Base-by-base conservation (phyloP, 37 sponge, comb jelly and placozoan genomes). In the Oopsacas minuta region DNA sequence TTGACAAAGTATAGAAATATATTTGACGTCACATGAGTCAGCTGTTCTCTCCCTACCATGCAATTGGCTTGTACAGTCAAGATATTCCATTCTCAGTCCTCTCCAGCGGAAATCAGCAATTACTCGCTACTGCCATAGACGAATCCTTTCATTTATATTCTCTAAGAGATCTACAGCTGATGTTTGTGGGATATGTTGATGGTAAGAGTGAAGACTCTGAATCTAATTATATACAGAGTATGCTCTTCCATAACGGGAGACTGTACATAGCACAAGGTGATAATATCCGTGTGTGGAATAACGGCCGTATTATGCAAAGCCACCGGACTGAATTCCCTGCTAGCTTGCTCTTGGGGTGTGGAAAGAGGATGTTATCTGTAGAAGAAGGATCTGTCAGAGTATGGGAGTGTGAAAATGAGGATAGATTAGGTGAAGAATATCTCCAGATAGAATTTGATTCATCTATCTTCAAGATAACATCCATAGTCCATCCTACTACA, bases 401-500 rank as follows among this genome's bases (percentile, higher is more conserved):
- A 49, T 37, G 86, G 75, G 38, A 81, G 86, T 37, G 81, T 10
- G 49, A 38, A n/a, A 37, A 86, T 23, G 83, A 17, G 1, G n/a
- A 82, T 82, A 37, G 35, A 3, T 36, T 22, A n/a, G 82, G 81
- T 1, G 99, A 95, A 82, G 52, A 91, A 35, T 95, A 93, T 88
- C 86, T 89, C 23, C 94, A 97, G 37, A 30, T 97, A 1, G 86
- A 90, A 34, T 93, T 97, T 83, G 88, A 91, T 39, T 23, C 36
- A 20, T 37, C 75, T 0, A 22, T 82, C 34, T 95, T 95, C 86
- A 52, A n/a, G 10, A 53, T 93, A 49, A 85, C 91, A 0, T 83
- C 88, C 51, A 83, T 90, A 17, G 69, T 94, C 20, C 99, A 97
- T 39, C 95, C 99, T 1, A 88, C 84, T 37, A 97, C 99, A 0